Base-by-base conservation (phyloP, 1,140 invertebrate genomes). In the Pseudomyrmex dendroicus region DNA sequence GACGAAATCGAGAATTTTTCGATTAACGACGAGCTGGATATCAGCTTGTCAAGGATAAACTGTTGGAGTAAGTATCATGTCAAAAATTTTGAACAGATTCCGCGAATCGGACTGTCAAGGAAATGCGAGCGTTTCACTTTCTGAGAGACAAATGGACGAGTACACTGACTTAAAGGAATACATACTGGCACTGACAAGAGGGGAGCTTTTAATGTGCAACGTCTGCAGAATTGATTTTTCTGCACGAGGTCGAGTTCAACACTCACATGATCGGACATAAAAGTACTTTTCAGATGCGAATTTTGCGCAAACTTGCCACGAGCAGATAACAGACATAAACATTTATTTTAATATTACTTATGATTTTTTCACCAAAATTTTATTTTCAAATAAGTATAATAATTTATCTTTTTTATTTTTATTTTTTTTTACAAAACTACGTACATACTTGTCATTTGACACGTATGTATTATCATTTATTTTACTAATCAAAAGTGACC, bases 1-100 rank as follows among this genome's bases (percentile, higher is more conserved):
- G 83, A 89, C 52, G 78, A 88, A 72, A 89, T 83, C 20, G 86
- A 88, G 48, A 70, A 85, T 44, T 89, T 88, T 25, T 88, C 87
- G 13, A 22, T 50, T 4, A 52, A 73, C 77, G 78, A 88, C 17
- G 87, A 85, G 20, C 15, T 87, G 15, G 50, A 83, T 9, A 13
- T 76, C n/a, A 57, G 15, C 0, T 2, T 0, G 13, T 52, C 46
- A 54, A 44, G 10, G 10, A 17, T 12, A 20, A 57, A 9, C 17
- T 20, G 1, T 57, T 9, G 50, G 57, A 70, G 46, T n/a, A 63
- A 48, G 15, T 54, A 54, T 67, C 35, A 12, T 9, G 25, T 9
- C 50, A 72, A 70, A 64, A 63, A 63, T 52, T 52, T 56, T 20
- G 48, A 52, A 61, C 52, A 25, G 15, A 80, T 1, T 20, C n/a